phyloP scores from a whole-genome alignment of 2,797 vertebrate species.

The Lepilemur ruficaudatus region DNA sequence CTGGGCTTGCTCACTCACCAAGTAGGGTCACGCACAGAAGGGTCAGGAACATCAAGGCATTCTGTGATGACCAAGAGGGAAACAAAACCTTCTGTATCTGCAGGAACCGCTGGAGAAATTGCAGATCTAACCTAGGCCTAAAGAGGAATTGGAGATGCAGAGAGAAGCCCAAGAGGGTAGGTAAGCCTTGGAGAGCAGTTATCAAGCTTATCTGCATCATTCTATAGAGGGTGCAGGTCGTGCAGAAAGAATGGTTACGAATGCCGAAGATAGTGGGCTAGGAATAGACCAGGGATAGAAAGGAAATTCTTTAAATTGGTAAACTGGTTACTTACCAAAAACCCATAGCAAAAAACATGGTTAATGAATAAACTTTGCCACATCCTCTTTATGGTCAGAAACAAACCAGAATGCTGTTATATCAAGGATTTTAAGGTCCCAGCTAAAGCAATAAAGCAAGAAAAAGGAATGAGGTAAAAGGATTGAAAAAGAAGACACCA shows the following conservation, averaged over 20 bases:
- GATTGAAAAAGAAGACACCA: neutral
- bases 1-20: slow-evolving; percentile 84
- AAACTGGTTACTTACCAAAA: neutral
- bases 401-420: neutral
- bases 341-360: neutral
- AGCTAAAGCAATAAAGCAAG: neutral
- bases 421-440: slow-evolving; percentile 2
- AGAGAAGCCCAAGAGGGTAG: neutral
- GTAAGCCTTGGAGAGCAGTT: neutral
- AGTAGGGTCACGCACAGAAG: slow-evolving; percentile 91
- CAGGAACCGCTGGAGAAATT: slow-evolving; percentile 90
- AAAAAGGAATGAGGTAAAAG: neutral
- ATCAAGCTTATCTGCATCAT: neutral
- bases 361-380: neutral
- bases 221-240: neutral
- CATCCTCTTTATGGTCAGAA: neutral
- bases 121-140: slow-evolving; percentile 89
- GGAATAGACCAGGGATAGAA: neutral
- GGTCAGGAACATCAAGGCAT: slow-evolving; percentile 92
- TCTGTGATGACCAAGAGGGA: slow-evolving; percentile 89
- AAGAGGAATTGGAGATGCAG: slow-evolving; percentile 66
- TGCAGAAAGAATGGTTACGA: neutral
- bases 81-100: slow-evolving; percentile 91
- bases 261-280: neutral
- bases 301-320: neutral